Conservation (phyloP, 35 echinoderm and acorn worm genomes). For the Ophioderma brevispina region DNA sequence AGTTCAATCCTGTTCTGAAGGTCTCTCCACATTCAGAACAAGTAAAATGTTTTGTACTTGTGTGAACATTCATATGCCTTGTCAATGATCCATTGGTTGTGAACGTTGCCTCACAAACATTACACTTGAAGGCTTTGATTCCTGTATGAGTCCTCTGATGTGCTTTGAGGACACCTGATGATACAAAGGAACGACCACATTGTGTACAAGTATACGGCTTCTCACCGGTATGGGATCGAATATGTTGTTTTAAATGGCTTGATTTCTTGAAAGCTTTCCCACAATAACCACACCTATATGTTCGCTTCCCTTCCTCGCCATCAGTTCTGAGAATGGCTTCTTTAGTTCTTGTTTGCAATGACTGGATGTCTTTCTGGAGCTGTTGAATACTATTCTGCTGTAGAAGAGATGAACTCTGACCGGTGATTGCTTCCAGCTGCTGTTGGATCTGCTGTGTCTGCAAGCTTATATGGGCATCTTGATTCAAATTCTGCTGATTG, state of each 20-base stretch:
- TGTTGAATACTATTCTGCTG: constrained; percentile 46
- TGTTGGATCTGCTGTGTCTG: constrained; percentile 98
- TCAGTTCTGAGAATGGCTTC: constrained; percentile 8
- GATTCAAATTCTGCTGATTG: constrained; percentile 50
- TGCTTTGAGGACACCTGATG: constrained; percentile 76
- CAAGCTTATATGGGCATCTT: constrained; percentile 78
- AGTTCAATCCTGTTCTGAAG: constrained; percentile 67
- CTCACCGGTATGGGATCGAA: constrained; percentile 90
- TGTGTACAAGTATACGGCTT: constrained; percentile 85
- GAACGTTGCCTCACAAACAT: constrained; percentile 70
- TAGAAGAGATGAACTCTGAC: constrained; percentile 50
- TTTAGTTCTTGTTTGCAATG: neutral
- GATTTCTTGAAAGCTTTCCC: constrained; percentile 96
- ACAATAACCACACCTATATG: constrained; percentile 75
- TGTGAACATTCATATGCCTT: constrained; percentile 88
- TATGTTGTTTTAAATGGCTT: constrained; percentile 96
- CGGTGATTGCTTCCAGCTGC: constrained; percentile 97
- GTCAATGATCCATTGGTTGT: constrained; percentile 95
- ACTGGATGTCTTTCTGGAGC: constrained; percentile 11
- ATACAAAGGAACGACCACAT: constrained; percentile 92
- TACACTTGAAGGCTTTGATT: constrained; percentile 78
- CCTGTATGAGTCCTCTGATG: constrained; percentile 85
- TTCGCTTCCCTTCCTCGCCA: constrained; percentile 57
- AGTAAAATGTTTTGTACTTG: constrained; percentile 34
- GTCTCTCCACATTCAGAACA: constrained; percentile 73